Conservation (phyloP, 1,140 invertebrate genomes). For the Caenorhabditis remanei region DNA sequence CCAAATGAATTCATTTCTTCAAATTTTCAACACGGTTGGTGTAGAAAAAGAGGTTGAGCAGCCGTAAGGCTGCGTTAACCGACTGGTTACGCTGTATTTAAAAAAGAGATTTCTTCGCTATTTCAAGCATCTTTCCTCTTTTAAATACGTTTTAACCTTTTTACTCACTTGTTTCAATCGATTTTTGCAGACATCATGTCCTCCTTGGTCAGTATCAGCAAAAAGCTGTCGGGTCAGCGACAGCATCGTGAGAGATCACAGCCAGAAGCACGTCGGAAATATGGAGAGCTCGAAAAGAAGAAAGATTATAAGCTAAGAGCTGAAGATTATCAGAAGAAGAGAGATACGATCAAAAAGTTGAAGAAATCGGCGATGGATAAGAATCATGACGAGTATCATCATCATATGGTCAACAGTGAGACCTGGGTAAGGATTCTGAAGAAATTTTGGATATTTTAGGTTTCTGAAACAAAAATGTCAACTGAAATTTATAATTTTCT, state of each 20-base stretch:
- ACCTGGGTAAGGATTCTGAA: slow-evolving; percentile 82
- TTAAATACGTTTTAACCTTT: neutral
- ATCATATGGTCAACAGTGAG: slow-evolving; percentile 95
- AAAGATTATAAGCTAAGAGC: slow-evolving; percentile 92
- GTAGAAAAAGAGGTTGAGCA: no score
- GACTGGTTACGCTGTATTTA: no score
- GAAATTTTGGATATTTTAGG: neutral
- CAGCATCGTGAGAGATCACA: slow-evolving; percentile 81
- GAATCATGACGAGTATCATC: slow-evolving; percentile 98
- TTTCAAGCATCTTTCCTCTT: neutral
- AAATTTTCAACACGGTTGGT: no score
- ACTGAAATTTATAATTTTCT: slow-evolving; percentile 79
- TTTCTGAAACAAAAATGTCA: slow-evolving; percentile 15
- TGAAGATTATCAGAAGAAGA: slow-evolving; percentile 82
- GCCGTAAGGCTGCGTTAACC: no score
- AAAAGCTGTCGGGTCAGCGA: slow-evolving; percentile 62
- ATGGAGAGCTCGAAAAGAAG: slow-evolving; percentile 93
- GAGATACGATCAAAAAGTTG: slow-evolving; percentile 86
- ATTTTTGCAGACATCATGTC: slow-evolving; percentile 50
- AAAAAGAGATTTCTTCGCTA: no score
- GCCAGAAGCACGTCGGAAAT: slow-evolving; percentile 85
- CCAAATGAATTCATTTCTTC: no score
- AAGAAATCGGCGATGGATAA: slow-evolving; percentile 88
- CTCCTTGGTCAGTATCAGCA: slow-evolving; percentile 58
- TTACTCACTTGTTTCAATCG: no score